Base-by-base conservation (phyloP, 1,140 invertebrate species). In the Zelostemma sp. region DNA sequence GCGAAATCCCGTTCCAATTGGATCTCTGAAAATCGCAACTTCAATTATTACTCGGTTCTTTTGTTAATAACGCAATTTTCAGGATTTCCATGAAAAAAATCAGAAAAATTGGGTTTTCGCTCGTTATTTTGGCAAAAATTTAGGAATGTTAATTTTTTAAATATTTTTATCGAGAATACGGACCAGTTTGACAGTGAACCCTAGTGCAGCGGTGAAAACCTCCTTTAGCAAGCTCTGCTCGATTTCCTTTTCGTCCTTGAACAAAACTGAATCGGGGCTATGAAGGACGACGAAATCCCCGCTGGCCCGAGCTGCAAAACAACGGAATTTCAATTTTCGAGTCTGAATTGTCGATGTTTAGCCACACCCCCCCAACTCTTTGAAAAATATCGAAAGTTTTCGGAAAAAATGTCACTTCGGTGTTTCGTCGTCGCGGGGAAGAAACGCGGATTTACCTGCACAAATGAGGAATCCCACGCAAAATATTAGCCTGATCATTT, bases 211-310 rank as follows among this genome's bases (percentile, higher is more conserved):
- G 19, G 88, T 89, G 67, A 91, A 89, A n/a, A 94, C 86, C 82
- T 94, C 92, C 73, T 90, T 90, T 1, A 92, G 80, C 14, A 88
- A 81, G 57, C 88, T 90, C 74, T 91, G 87, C 59, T 88, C 85
- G 3, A 91, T 66, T 17, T 83, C 74, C 59, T 89, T 86, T 69
- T 87, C 87, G 28, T 90, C 90, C 68, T 87, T 86, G 76, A 93
- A 93, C 49, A 86, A 83, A 38, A 93, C 80, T 67, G 89, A 90
- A 25, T 87, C 83, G 15, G 92, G 91, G 74, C 86, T 88, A 73
- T 90, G 88, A 38, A 93, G 78, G 15, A 93, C 80, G 43, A 86
- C 86, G 38, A 94, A 88, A 81, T 92, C 90, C 25, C 92, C 92
- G 64, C 78, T 83, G 33, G 88, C 91, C 68, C 88, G 83, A 33